Conservation (phyloP, 2,113 vertebrate species). For the Thomomys bottae region DNA sequence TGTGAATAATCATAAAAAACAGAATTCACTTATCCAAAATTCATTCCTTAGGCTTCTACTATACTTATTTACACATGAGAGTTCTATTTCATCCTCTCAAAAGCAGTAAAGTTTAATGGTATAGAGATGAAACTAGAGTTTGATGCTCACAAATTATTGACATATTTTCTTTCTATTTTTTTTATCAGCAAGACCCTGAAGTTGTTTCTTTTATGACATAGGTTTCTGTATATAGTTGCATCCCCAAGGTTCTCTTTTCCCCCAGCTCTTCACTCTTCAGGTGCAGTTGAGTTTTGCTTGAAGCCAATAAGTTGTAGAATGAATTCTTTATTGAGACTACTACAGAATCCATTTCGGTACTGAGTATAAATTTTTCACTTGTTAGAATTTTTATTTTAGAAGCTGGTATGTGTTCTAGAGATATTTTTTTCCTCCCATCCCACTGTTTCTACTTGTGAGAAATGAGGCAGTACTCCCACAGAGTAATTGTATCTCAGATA, state of each 20-base stretch:
- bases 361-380: not conserved
- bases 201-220: not conserved
- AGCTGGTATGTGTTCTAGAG: not conserved
- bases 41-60: not conserved
- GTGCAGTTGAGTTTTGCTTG: not conserved
- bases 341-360: not conserved
- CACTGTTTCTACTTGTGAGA: not conserved
- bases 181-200: not conserved
- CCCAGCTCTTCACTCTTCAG: not conserved
- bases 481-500: conserved; percentile 30
- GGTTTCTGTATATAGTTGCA: not conserved
- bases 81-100: not conserved
- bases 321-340: conserved; percentile 32
- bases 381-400: conserved; percentile 16
- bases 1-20: not conserved
- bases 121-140: not conserved
- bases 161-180: not conserved
- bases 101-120: not conserved
- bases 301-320: not conserved
- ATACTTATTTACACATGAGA: not conserved
- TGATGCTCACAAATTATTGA: not conserved
- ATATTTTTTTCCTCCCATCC: not conserved
- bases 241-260: not conserved
- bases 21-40: not conserved
- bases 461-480: conserved; percentile 20